Percentiles rank a stretch among this genome's conserved stretches.
Evolutionary conservation across 2,888 invertebrate genomes (phyloP).

Genomic region (Synergus laeviventris): DNA sequence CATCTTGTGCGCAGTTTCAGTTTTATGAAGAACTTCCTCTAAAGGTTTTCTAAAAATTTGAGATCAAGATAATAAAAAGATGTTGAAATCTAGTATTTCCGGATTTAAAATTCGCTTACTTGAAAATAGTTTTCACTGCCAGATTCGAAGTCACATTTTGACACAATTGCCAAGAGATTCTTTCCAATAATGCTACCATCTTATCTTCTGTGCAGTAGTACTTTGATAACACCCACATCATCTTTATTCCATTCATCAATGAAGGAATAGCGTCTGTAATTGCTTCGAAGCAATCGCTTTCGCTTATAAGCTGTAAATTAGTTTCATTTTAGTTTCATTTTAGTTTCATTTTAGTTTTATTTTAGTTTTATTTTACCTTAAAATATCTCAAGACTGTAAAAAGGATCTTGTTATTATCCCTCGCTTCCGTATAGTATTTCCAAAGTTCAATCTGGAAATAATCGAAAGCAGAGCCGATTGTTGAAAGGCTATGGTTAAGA

Average conservation of each 20-base stretch:
- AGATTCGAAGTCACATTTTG: slow-evolving; percentile 86
- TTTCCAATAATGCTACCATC: slow-evolving; percentile 89
- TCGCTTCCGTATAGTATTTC: slow-evolving; percentile 83
- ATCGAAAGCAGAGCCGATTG: slow-evolving; percentile 80
- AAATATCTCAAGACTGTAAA: slow-evolving; percentile 86
- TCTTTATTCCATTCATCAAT: slow-evolving; percentile 89
- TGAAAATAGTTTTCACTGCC: slow-evolving; percentile 85
- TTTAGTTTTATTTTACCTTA: no score
- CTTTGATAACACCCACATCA: slow-evolving; percentile 94
- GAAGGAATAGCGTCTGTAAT: slow-evolving; percentile 86
- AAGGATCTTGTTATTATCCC: slow-evolving; percentile 88
- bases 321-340: no score
- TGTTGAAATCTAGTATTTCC: background rate
- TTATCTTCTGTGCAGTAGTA: slow-evolving; percentile 91
- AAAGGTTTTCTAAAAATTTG: slow-evolving; percentile 76
- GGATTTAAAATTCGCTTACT: slow-evolving; percentile 77
- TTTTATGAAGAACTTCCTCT: slow-evolving; percentile 78
- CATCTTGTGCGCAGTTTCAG: slow-evolving; percentile 82
- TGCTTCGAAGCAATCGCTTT: slow-evolving; percentile 83
- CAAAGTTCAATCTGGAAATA: slow-evolving; percentile 81
- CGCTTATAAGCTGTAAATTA: slow-evolving; percentile 81
- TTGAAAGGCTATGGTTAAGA: slow-evolving; percentile 79
- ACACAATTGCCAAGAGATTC: slow-evolving; percentile 89
- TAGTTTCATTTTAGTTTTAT: no score
- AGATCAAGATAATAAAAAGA: background rate